Evolutionary conservation across 2,113 vertebrate species (phyloP).

Genomic region (Poeciliopsis retropinna): DNA sequence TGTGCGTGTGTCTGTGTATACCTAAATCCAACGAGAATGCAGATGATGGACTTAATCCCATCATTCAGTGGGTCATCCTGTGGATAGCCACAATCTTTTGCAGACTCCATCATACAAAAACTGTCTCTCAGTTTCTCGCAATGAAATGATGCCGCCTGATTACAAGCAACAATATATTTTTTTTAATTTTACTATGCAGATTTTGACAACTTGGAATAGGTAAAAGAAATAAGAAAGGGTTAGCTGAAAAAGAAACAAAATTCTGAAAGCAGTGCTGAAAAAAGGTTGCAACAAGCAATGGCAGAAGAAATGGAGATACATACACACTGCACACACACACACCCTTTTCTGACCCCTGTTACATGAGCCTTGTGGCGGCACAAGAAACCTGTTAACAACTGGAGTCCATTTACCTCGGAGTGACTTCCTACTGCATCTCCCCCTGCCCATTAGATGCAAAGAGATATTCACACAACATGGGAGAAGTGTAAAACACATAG

Average conservation of each 20-base stretch:
- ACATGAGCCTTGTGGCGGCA: slow-evolving; percentile 45
- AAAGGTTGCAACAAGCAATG: background rate
- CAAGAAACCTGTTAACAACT: slow-evolving; percentile 64
- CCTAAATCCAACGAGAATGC: slow-evolving; percentile 61
- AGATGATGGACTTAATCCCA: slow-evolving; percentile 74
- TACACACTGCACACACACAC: too few species aligned
- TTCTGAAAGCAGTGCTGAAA: background rate
- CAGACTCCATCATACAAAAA: slow-evolving; percentile 15
- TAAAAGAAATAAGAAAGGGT: background rate
- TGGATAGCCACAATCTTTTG: slow-evolving; percentile 45
- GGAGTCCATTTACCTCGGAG: slow-evolving; percentile 64
- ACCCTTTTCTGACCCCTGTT: slow-evolving; percentile 60
- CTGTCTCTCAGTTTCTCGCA: background rate
- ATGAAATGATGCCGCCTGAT: background rate
- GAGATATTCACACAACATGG: slow-evolving; percentile 20
- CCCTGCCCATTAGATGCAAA: slow-evolving; percentile 44
- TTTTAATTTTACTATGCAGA: background rate
- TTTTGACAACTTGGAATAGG: background rate
- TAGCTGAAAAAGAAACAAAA: background rate
- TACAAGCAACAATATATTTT: background rate
- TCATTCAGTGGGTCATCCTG: slow-evolving; percentile 71
- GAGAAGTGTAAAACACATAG: background rate
- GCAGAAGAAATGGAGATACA: background rate
- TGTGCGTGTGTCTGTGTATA: background rate
- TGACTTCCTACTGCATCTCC: slow-evolving; percentile 24